Conservation (phyloP, 2,113 vertebrate species). For the Hemichromis elongatus region DNA sequence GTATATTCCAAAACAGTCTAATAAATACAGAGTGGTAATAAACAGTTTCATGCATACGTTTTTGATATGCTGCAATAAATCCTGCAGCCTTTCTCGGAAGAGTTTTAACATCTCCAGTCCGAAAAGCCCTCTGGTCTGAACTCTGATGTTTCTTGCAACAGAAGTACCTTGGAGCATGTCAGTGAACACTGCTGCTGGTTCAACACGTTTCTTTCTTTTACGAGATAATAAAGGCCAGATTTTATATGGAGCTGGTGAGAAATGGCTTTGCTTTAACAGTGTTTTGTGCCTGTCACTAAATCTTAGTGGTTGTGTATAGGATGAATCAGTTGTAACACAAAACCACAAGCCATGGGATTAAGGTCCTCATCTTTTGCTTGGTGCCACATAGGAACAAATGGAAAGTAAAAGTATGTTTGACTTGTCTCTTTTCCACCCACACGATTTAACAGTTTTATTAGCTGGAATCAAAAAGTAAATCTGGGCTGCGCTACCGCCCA, state of each 20-base stretch:
- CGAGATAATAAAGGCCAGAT: conserved; percentile 74
- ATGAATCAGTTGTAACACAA: conserved; percentile 58
- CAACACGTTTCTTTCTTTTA: conserved; percentile 72
- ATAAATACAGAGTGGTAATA: conserved; percentile 63
- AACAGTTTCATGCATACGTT: conserved; percentile 63
- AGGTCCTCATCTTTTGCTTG: conserved; percentile 45
- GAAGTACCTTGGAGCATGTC: conserved; percentile 65
- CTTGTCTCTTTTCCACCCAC: conserved; percentile 19
- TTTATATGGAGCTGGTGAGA: conserved; percentile 72
- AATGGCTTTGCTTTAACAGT: conserved; percentile 75
- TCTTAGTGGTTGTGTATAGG: conserved; percentile 60
- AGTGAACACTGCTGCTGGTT: conserved; percentile 65
- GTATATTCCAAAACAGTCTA: conserved; percentile 54
- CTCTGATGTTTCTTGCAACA: conserved; percentile 33
- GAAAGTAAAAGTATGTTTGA: conserved; percentile 52
- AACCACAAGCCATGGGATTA: conserved; percentile 65
- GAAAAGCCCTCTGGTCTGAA: conserved; percentile 15
- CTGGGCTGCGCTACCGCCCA: not conserved
- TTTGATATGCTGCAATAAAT: conserved; percentile 61
- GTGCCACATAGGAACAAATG: conserved; percentile 52
- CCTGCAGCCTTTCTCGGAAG: conserved; percentile 23
- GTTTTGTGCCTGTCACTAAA: conserved; percentile 73
- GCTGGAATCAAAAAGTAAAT: conserved; percentile 19
- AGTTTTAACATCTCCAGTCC: conserved; percentile 46
- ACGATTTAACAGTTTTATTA: conserved; percentile 36